These are phyloP conservation scores for Naja naja DNA, from an alignment of 2,113 vertebrate genomes.

Conservation along the genomic window DNA sequence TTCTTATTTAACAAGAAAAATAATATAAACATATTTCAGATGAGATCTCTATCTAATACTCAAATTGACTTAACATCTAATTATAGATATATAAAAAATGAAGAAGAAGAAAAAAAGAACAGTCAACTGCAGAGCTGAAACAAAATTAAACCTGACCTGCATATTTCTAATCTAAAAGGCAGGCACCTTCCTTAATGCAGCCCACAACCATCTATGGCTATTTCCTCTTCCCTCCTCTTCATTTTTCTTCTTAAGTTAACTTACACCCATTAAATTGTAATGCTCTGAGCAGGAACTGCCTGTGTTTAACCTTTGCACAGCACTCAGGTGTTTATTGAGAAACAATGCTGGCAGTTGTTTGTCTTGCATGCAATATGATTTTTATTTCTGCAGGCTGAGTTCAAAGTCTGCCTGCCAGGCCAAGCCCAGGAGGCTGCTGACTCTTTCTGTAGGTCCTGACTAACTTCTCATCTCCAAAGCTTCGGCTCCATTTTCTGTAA, in stretches of 20 bases:
- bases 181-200: not conserved
- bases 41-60: not conserved
- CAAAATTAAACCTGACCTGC: not conserved
- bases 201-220: not conserved
- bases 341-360: not conserved
- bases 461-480: conserved; percentile 8
- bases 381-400: not conserved
- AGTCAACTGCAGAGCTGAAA: not conserved
- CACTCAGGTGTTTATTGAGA: not conserved
- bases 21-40: not conserved
- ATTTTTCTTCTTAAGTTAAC: not conserved
- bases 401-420: not conserved
- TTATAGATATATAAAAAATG: not conserved
- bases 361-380: not conserved
- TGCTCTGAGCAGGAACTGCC: not conserved
- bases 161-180: too few relatives aligned
- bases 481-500: conserved; percentile 16
- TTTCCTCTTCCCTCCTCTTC: not conserved
- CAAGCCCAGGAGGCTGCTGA: not conserved
- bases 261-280: not conserved
- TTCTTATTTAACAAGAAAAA: not conserved
- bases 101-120: not conserved
- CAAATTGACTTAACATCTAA: not conserved
- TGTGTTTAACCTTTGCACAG: not conserved
- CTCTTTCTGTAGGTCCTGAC: not conserved